Conservation (phyloP, 2,113 vertebrate genomes). For the Hemicordylus capensis region DNA sequence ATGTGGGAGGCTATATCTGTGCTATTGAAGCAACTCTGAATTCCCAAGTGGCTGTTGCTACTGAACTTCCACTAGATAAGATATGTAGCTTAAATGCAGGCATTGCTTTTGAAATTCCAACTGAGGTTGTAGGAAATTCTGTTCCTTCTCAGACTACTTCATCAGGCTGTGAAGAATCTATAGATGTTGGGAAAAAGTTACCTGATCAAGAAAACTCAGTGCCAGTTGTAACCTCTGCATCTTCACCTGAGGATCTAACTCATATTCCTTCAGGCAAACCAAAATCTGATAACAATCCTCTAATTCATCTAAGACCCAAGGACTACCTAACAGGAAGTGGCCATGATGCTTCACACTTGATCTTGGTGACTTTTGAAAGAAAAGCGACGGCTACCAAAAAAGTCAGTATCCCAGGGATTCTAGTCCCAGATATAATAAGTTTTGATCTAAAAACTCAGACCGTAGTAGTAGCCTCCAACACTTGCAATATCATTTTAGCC, state of each 20-base stretch:
- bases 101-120: slow-evolving; percentile 77
- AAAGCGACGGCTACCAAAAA: slow-evolving; percentile 86
- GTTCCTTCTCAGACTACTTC: slow-evolving; percentile 62
- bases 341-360: slow-evolving; percentile 91
- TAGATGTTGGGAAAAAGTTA: slow-evolving; percentile 71
- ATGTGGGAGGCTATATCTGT: slow-evolving; percentile 86
- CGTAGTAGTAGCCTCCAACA: slow-evolving; percentile 91
- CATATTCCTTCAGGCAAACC: slow-evolving; percentile 81
- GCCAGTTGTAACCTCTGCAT: slow-evolving; percentile 48
- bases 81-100: slow-evolving; percentile 89
- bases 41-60: slow-evolving; percentile 86
- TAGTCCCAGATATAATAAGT: slow-evolving; percentile 92
- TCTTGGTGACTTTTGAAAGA: slow-evolving; percentile 90
- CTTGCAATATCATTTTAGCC: slow-evolving; percentile 86
- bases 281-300: slow-evolving; percentile 80
- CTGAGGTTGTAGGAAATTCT: slow-evolving; percentile 27
- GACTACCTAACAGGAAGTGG: slow-evolving; percentile 87
- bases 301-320: slow-evolving; percentile 82
- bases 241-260: slow-evolving; percentile 83
- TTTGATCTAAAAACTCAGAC: slow-evolving; percentile 83
- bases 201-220: slow-evolving; percentile 75
- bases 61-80: slow-evolving; percentile 91
- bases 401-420: slow-evolving; percentile 90
- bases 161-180: slow-evolving; percentile 62
- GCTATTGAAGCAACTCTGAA: slow-evolving; percentile 81